These are phyloP conservation scores for Dendroctonus valens DNA, from an alignment of 1,140 invertebrate genomes.

Conservation along the genomic window DNA sequence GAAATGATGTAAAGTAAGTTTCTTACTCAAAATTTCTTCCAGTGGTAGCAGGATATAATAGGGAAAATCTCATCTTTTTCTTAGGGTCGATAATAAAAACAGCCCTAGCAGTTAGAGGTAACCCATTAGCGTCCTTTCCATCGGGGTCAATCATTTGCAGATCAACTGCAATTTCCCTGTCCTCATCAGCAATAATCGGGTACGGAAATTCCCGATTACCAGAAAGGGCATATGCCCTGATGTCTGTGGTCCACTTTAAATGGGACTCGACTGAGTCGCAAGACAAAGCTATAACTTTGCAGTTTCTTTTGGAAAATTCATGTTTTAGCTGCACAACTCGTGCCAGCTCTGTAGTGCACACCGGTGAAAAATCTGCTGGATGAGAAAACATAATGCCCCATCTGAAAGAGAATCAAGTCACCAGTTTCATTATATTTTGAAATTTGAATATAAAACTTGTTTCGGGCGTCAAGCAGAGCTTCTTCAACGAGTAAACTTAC, in stretches of 20 bases:
- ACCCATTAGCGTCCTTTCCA: constrained; percentile 68
- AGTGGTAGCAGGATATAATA: constrained; percentile 88
- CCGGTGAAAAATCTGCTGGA: constrained; percentile 90
- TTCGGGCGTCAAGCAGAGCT: not conserved
- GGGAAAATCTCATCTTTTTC: constrained; percentile 79
- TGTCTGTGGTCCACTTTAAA: constrained; percentile 80
- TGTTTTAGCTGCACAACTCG: constrained; percentile 70
- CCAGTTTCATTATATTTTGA: not conserved
- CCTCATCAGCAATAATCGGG: constrained; percentile 84
- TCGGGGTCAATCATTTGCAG: constrained; percentile 87
- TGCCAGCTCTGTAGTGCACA: constrained; percentile 91
- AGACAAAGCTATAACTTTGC: constrained; percentile 85
- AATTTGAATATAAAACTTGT: not conserved
- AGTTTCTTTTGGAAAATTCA: constrained; percentile 75
- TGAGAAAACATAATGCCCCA: constrained; percentile 92
- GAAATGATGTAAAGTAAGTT: not conserved
- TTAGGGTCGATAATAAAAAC: constrained; percentile 87
- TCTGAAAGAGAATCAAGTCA: constrained; percentile 51
- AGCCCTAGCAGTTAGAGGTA: constrained; percentile 76
- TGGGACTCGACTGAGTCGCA: constrained; percentile 79
- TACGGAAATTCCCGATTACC: constrained; percentile 75
- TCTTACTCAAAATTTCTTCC: constrained; percentile 89
- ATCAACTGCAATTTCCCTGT: constrained; percentile 71
- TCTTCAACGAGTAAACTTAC: constrained; percentile 56
- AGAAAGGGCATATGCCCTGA: constrained; percentile 70